Conservation (phyloP, 2,797 vertebrate species). For the Lepus oiostolus region DNA sequence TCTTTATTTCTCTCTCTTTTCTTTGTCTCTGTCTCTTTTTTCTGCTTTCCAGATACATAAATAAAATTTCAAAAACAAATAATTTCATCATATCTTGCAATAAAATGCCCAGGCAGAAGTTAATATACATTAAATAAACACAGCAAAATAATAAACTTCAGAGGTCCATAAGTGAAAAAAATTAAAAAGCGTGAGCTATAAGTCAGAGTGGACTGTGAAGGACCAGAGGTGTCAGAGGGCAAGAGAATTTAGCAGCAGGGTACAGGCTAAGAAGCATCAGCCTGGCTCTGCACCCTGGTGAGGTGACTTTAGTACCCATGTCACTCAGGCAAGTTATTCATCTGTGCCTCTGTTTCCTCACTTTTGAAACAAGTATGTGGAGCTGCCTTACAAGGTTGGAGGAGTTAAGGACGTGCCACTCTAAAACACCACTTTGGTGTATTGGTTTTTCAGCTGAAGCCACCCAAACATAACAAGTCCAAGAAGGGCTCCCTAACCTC, state of each 20-base stretch:
- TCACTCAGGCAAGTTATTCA: neutral
- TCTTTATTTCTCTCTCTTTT: too few relatives aligned
- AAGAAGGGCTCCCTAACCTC: neutral
- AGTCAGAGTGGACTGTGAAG: too few relatives aligned
- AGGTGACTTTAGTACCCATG: neutral
- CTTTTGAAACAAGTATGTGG: neutral
- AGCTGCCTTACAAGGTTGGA: neutral
- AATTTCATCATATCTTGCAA: neutral
- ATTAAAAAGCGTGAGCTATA: neutral
- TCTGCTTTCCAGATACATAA: too few relatives aligned
- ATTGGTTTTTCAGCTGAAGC: neutral
- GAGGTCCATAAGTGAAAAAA: neutral
- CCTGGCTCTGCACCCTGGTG: rapidly evolving
- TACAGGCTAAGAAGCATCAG: neutral
- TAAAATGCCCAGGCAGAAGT: slow-evolving; percentile 3
- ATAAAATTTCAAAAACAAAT: neutral
- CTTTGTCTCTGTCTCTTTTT: too few relatives aligned
- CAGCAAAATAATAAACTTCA: neutral
- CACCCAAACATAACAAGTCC: neutral
- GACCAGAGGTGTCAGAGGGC: neutral
- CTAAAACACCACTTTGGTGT: neutral
- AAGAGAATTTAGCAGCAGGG: rapidly evolving
- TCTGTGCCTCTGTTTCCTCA: neutral
- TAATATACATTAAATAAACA: neutral
- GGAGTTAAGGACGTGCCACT: neutral